These are phyloP conservation scores for Hartigia nigra DNA, from an alignment of 2,888 invertebrate genomes.

Conservation along the genomic window DNA sequence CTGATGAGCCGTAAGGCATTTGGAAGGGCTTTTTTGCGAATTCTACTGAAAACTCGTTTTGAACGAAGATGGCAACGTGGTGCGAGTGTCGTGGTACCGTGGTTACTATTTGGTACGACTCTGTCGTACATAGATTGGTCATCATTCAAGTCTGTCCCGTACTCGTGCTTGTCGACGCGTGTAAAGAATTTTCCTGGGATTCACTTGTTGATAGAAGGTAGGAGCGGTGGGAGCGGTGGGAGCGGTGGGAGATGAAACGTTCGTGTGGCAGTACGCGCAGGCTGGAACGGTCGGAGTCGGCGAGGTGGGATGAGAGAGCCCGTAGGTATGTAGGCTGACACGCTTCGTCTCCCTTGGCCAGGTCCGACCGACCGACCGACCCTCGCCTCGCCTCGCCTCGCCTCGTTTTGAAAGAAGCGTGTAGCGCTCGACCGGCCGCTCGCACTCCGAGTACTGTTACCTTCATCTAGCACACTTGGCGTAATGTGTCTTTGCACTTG, in stretches of 20 bases:
- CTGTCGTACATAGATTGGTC: neutral
- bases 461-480: neutral
- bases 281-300: no score
- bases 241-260: no score
- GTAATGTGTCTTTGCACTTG: neutral
- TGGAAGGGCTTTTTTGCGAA: neutral
- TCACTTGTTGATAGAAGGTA: no score
- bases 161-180: no score
- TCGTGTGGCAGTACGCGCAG: no score
- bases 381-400: neutral
- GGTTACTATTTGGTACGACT: constrained; percentile 30
- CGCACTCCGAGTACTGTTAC: neutral
- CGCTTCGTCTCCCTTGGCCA: neutral
- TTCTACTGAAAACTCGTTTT: constrained; percentile 31
- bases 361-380: neutral
- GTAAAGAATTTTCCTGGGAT: no score
- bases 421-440: neutral
- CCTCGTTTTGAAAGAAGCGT: neutral
- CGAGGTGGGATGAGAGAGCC: neutral
- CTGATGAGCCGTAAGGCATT: no score
- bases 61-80: constrained; percentile 31
- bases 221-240: no score
- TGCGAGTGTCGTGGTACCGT: neutral
- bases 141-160: neutral
- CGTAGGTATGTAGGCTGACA: neutral